Base-by-base conservation (phyloP, 2,888 invertebrate species). In the Anthophora plumipes region DNA sequence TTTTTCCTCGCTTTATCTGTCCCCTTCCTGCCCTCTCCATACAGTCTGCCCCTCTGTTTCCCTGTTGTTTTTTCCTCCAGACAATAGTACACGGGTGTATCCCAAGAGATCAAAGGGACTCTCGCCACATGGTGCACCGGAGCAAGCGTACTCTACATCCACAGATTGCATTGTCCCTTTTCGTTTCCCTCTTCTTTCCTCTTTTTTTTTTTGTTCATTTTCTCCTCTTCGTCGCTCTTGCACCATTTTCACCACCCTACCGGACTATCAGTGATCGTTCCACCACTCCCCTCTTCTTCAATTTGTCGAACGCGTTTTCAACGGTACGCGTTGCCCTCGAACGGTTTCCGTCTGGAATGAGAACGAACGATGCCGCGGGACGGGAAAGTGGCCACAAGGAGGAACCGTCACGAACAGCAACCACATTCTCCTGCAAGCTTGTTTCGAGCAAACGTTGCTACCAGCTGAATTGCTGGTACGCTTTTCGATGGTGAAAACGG, bases 71-170 rank as follows among this genome's bases (percentile, higher is more conserved):
- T 31, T 75, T 66, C 59, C 60, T 31, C 25, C 17, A 50, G 68
- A 82, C 80, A 87, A 82, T 82, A 52, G 67, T 70, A 31, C 22
- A 70, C 59, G 79, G 63, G 50, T 67, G 69, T 74, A 68, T 78
- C 46, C 73, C 60, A 22, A 20, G 50, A 87, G 88, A 87, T 87
- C 87, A 87, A 85, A 87, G 82, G 52, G 50, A 80, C 48, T 6
- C 67, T 6, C 67, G 69, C n/a, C 48, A 37, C 67, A 73, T 41
- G 64, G 54, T 43, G 73, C 60, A 61, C 73, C 31, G 48, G 67
- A 46, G 59, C 77, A 75, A 80, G 60, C 57, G 63, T 63, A 37
- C 59, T 14, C 37, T n/a, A 39, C 41, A 43, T 59, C 43, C 71
- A 50, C 72, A 77, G 82, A 78, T 82, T 80, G 75, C 73, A 79